phyloP scores from a whole-genome alignment of 1,140 invertebrate species.

The Formica selysi region DNA sequence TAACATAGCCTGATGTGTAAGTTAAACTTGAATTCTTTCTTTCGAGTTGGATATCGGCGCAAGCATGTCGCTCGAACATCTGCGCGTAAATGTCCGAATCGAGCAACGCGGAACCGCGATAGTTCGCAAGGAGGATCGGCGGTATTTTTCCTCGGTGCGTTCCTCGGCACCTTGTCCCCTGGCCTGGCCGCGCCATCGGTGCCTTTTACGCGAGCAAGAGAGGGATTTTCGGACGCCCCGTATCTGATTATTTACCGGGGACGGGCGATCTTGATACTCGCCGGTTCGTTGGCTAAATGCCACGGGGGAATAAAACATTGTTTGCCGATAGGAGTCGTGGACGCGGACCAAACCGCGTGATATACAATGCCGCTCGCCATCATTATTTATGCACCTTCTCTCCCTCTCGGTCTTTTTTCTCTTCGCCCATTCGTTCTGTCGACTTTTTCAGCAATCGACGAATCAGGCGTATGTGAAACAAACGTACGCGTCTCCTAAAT shows the following conservation, averaged over 20 bases:
- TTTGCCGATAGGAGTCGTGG: constrained; percentile 67
- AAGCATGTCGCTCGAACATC: constrained; percentile 26
- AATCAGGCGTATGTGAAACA: constrained; percentile 5
- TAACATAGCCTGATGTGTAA: not conserved
- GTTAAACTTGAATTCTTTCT: constrained; percentile 15
- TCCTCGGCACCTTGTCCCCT: constrained; percentile 27
- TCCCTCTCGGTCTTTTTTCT: not conserved
- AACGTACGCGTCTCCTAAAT: constrained; percentile 48
- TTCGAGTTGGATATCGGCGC: not conserved
- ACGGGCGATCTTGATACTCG: constrained; percentile 77
- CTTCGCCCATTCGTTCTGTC: constrained; percentile 23
- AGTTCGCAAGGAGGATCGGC: not conserved
- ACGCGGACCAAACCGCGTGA: constrained; percentile 38
- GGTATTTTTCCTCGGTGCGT: no score
- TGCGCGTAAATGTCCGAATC: not conserved
- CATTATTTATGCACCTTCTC: constrained; percentile 62
- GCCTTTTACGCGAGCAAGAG: constrained; percentile 62
- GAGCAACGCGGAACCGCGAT: constrained; percentile 41
- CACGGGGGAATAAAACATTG: constrained; percentile 75
- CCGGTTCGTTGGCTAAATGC: constrained; percentile 71
- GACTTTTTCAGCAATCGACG: constrained; percentile 22
- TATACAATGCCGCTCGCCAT: constrained; percentile 64
- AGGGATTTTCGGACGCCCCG: constrained; percentile 66
- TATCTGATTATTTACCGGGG: constrained; percentile 78
- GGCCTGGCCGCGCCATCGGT: constrained; percentile 51